Evolutionary conservation across 2,797 vertebrate species (phyloP), one percentile per base, ranked within the genome.

Genomic region (Brachyrhaphis roseni): DNA sequence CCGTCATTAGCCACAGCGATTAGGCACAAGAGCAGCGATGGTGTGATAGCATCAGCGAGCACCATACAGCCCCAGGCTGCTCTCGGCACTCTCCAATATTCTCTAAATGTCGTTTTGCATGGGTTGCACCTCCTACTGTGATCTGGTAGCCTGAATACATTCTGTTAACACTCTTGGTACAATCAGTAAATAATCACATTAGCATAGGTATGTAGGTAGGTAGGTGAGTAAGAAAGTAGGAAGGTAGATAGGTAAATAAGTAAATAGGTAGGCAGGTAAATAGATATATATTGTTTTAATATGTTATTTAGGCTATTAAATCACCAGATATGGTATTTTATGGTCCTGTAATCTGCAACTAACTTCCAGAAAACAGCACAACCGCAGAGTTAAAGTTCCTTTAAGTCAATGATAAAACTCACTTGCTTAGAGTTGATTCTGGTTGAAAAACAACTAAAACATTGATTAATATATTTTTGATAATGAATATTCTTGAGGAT

Each of bases 1-100:
- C 89, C 80, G 87, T 90, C 91, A 93, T 95, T 93, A 95, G 93
- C 91, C 84, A 91, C 91, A 89, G 91, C 81, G 85, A 94, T 93
- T 93, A 94, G 89, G 89, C 91, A 87, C 39, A 36, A 89, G 91
- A 89, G 87, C 90, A 91, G 86, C 87, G 88, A 90, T 84, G 75
- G 79, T n/a, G n/a, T 68, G 89, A 92, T 91, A 87, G 75, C 89
- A 88, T 90, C 88, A 76, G 84, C 83, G 77, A 28, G 77, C 83
- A 78, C 53, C 82, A 53, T 77, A 23, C 74, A 39, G 87, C 90
- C 90, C 45, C 62, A 5, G 88, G 90, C 88, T 75, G 75, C 73
- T 84, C 78, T 82, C 68, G 36, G 0, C 78, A 31, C 72, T 75
- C 78, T 76, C 51, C 76, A 43, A 78, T 77, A 59, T 73, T 81